These are phyloP conservation scores for Tribolium castaneum DNA, from an alignment of 1,140 invertebrate species.

Conservation along the genomic window DNA sequence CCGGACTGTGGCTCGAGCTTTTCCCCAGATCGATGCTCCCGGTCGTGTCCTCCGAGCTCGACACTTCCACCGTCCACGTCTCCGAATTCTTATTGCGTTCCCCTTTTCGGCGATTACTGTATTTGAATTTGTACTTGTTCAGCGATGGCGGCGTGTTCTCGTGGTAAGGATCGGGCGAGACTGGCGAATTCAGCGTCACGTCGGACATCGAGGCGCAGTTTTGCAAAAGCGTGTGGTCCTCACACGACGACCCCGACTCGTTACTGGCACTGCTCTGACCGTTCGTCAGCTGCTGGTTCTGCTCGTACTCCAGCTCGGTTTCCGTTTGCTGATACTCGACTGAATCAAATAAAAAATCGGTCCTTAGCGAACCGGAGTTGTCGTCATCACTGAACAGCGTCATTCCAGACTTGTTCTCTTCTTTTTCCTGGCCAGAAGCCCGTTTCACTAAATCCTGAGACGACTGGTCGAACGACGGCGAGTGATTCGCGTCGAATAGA, in stretches of 20 bases:
- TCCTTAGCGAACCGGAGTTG: slow-evolving; percentile 57
- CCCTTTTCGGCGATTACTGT: slow-evolving; percentile 61
- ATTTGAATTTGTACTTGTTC: slow-evolving; percentile 63
- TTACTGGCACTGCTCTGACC: slow-evolving; percentile 54
- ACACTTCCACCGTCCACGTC: slow-evolving; percentile 55
- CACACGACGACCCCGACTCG: slow-evolving; percentile 55
- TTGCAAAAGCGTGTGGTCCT: slow-evolving; percentile 60
- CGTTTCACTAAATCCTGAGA: slow-evolving; percentile 58
- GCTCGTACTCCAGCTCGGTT: slow-evolving; percentile 52
- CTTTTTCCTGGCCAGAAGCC: slow-evolving; percentile 39
- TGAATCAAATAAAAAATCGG: slow-evolving; percentile 60
- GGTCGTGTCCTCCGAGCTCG: slow-evolving; percentile 60
- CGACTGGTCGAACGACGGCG: slow-evolving; percentile 61
- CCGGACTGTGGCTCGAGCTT: slow-evolving; percentile 47
- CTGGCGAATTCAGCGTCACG: slow-evolving; percentile 61
- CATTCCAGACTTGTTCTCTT: slow-evolving; percentile 43
- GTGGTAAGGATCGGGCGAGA: slow-evolving; percentile 57
- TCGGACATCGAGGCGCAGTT: slow-evolving; percentile 62
- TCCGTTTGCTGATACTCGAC: slow-evolving; percentile 56
- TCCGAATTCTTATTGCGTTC: slow-evolving; percentile 51
- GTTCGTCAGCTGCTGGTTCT: slow-evolving; percentile 52
- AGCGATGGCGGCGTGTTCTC: slow-evolving; percentile 52
- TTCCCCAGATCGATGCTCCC: slow-evolving; percentile 54
- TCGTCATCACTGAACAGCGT: slow-evolving; percentile 62
- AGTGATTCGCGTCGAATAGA: slow-evolving; percentile 70